Percentiles rank a stretch among this genome's conserved stretches.
Evolutionary conservation across 1,140 invertebrate species (phyloP).

Genomic region (Caenorhabditis tropicalis): DNA sequence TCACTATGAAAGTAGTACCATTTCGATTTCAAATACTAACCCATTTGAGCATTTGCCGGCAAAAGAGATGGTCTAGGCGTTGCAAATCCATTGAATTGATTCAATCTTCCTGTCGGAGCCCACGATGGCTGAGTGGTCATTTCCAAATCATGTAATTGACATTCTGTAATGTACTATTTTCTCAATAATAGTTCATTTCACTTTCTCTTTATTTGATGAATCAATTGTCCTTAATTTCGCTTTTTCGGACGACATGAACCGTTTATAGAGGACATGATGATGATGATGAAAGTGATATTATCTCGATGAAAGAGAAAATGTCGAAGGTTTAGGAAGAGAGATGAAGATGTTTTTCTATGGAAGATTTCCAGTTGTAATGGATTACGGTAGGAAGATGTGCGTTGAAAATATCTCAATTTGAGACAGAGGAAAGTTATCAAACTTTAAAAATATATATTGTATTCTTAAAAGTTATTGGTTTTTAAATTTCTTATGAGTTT

Average conservation of each 20-base stretch:
- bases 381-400: too few relatives aligned
- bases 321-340: background rate
- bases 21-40: conserved; percentile 25
- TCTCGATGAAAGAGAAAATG: background rate
- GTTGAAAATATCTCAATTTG: too few relatives aligned
- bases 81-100: conserved; percentile 67
- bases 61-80: conserved; percentile 64
- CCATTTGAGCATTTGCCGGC: conserved; percentile 55
- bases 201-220: background rate
- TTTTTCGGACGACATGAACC: background rate
- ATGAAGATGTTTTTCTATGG: background rate
- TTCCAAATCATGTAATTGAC: conserved; percentile 20
- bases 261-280: background rate
- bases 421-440: too few relatives aligned
- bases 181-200: background rate
- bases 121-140: conserved; percentile 27
- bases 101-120: conserved; percentile 63
- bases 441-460: too few relatives aligned
- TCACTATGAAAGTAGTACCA: too few relatives aligned
- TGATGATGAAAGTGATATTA: background rate
- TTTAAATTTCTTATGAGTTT: too few relatives aligned
- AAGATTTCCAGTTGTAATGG: too few relatives aligned
- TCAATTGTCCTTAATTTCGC: conserved; percentile 11
- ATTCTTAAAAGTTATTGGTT: too few relatives aligned
- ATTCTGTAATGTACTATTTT: background rate